These are phyloP conservation scores for Apotomis capreana DNA, from an alignment of 2,888 invertebrate genomes.

Conservation along the genomic window DNA sequence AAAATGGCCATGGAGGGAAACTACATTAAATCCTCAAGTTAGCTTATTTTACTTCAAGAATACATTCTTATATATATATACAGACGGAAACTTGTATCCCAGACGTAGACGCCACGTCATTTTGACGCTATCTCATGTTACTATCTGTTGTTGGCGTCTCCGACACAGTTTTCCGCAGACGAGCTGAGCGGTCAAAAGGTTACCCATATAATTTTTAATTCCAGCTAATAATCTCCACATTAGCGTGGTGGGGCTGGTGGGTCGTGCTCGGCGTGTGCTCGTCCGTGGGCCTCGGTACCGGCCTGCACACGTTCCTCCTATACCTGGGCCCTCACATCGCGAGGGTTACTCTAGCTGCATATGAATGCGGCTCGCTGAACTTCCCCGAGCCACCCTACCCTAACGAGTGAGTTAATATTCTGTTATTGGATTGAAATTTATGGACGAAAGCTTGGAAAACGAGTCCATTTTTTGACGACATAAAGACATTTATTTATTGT, in stretches of 20 bases:
- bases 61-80: too few relatives aligned
- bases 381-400: constrained; percentile 99
- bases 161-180: too few relatives aligned
- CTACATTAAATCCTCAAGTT: too few relatives aligned
- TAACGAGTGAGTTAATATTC: constrained; percentile 87
- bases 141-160: too few relatives aligned
- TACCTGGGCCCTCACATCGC: constrained; percentile 99
- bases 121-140: too few relatives aligned
- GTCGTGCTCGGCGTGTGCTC: constrained; percentile 96
- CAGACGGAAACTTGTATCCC: too few relatives aligned
- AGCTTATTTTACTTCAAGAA: too few relatives aligned
- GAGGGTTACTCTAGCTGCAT: constrained; percentile 98
- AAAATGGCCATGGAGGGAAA: too few relatives aligned
- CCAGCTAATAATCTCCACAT: constrained; percentile 63
- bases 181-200: too few relatives aligned
- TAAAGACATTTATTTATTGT: too few relatives aligned
- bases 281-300: constrained; percentile 98
- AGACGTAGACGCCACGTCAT: too few relatives aligned
- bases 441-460: neutral
- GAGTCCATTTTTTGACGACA: neutral
- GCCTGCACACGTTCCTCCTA: constrained; percentile 98
- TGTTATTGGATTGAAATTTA: neutral
- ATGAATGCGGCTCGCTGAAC: constrained; percentile 96
- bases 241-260: constrained; percentile 94
- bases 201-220: constrained; percentile 26